Percentiles rank a stretch among this genome's conserved stretches.
Conservation (phyloP, 2,888 invertebrate genomes). For the Portevinia maculata region DNA sequence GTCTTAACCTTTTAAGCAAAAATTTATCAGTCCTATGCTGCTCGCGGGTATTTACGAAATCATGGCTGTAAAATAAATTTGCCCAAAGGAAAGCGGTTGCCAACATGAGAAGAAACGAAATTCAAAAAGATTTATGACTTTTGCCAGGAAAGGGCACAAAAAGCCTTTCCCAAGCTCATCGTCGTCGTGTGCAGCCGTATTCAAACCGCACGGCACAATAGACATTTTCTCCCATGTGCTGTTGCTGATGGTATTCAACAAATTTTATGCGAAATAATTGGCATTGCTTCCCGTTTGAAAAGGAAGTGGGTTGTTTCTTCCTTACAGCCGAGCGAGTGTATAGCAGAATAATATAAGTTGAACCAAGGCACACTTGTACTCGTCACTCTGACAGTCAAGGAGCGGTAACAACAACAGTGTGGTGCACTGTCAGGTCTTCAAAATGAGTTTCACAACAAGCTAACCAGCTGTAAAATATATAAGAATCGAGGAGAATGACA, state of each 20-base stretch:
- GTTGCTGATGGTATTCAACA: conserved; percentile 33
- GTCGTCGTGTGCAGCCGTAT: not conserved
- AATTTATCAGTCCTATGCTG: too few relatives aligned
- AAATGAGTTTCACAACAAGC: conserved; percentile 31
- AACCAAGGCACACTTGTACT: conserved; percentile 1
- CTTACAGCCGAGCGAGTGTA: conserved; percentile 3
- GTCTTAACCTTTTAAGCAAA: too few relatives aligned
- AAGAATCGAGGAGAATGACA: conserved; percentile 19
- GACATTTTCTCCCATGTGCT: conserved; percentile 5
- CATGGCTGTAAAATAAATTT: conserved; percentile 35
- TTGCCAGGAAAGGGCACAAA: not conserved
- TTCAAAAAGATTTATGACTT: conserved; percentile 33
- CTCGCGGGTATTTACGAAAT: not conserved
- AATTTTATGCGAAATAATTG: conserved; percentile 58
- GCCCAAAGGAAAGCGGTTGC: not conserved
- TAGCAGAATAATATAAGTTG: not conserved
- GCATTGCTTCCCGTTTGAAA: conserved; percentile 26
- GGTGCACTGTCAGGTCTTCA: conserved; percentile 36
- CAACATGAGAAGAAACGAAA: not conserved
- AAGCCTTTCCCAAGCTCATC: not conserved
- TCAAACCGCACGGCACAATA: too few relatives aligned
- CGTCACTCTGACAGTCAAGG: conserved; percentile 4
- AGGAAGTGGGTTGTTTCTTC: conserved; percentile 43
- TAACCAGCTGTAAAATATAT: conserved; percentile 13
- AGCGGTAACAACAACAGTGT: conserved; percentile 11